A percentile compares a stretch with the other conserved stretches of the same genome.
phyloP scores from a whole-genome alignment of 2,797 vertebrate species.

The Eulemur albifrons region DNA sequence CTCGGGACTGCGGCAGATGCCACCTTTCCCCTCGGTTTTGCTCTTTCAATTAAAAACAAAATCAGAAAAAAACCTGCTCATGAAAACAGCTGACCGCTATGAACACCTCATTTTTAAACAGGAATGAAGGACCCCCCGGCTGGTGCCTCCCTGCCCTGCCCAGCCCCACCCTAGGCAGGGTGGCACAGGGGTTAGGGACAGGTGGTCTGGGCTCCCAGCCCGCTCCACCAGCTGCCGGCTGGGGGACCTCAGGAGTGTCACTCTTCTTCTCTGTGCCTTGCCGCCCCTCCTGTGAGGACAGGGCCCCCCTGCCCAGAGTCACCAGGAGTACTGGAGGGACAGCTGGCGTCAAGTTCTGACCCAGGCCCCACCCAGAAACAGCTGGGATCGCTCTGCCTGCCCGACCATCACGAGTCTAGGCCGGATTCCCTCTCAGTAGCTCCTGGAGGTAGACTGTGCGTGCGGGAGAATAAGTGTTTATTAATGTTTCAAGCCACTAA shows the following conservation, averaged over 20 bases:
- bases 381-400: not conserved
- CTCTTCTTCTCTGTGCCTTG: not conserved
- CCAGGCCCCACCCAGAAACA: not conserved
- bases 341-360: not conserved
- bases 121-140: not conserved
- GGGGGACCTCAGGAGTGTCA: not conserved
- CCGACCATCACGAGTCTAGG: not conserved
- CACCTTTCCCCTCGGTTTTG: not conserved
- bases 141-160: not conserved
- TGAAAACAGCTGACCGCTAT: not conserved
- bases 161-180: not conserved
- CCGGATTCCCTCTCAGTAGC: not conserved
- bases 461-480: not conserved
- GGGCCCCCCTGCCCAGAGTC: not conserved
- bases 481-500: not conserved
- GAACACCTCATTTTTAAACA: not conserved
- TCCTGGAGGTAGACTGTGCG: not conserved
- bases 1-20: not conserved
- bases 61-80: not conserved
- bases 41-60: constrained; percentile 37
- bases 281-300: not conserved
- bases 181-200: not conserved
- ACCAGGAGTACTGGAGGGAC: not conserved
- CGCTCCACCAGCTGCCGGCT: not conserved
- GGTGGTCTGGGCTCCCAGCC: not conserved